These are phyloP conservation scores for Orchesella flavescens DNA, from an alignment of 2,888 invertebrate genomes.

Conservation along the genomic window DNA sequence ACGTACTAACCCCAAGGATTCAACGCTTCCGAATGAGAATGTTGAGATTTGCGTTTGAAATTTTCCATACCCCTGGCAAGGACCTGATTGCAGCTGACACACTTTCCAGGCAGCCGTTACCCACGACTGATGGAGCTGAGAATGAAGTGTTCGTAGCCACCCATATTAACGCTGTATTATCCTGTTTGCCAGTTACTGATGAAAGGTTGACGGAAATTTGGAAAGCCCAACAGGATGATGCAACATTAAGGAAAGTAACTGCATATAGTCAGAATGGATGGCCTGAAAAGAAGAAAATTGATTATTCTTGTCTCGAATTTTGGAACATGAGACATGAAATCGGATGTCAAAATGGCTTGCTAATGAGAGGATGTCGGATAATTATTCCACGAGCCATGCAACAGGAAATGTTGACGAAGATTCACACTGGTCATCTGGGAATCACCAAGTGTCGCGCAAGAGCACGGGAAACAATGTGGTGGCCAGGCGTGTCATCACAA, in stretches of 20 bases:
- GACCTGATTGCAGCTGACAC: conserved; percentile 67
- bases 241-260: background rate
- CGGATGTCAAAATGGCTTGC: conserved; percentile 45
- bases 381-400: conserved; percentile 36
- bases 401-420: conserved; percentile 14
- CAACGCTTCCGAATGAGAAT: conserved; percentile 73
- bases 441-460: conserved; percentile 47
- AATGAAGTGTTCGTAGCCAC: conserved; percentile 39
- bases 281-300: conserved; percentile 35
- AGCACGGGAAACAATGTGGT: conserved; percentile 60
- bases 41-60: conserved; percentile 66
- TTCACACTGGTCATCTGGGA: conserved; percentile 58
- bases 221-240: conserved; percentile 40
- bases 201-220: conserved; percentile 27
- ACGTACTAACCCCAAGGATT: conserved; percentile 73
- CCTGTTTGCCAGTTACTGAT: conserved; percentile 22
- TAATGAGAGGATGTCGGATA: conserved; percentile 52
- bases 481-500: conserved; percentile 55
- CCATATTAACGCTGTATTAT: conserved; percentile 2
- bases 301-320: too few species aligned
- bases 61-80: conserved; percentile 71
- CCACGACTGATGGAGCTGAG: background rate
- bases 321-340: conserved; percentile 47
- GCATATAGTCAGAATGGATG: conserved; percentile 43
- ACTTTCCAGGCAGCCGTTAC: conserved; percentile 60